phyloP scores from a whole-genome alignment of 2,797 vertebrate genomes.

The Catharus ustulatus region DNA sequence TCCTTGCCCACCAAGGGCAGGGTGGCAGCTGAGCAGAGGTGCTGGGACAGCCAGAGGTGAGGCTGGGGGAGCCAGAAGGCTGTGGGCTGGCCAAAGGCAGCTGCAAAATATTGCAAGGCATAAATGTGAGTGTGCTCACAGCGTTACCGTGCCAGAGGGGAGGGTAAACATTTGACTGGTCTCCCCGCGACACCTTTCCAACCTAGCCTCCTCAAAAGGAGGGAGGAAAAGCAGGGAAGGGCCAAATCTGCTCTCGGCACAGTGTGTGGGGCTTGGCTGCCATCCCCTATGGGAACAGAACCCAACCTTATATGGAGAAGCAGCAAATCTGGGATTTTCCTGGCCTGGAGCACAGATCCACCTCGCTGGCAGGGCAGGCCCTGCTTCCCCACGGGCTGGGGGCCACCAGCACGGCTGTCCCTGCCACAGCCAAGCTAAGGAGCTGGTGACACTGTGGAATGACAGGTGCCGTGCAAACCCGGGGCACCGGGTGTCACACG shows the following conservation, averaged over 20 bases:
- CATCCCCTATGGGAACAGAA: not conserved
- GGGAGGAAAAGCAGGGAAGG: not conserved
- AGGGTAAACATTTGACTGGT: conserved; percentile 26
- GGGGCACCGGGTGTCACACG: rapidly evolving
- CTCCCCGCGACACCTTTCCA: not conserved
- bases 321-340: not conserved
- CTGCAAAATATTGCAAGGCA: not conserved
- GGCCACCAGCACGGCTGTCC: not conserved
- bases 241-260: not conserved
- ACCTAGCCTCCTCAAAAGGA: not conserved
- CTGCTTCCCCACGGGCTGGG: rapidly evolving
- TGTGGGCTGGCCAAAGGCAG: not conserved
- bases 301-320: conserved; percentile 52
- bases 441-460: conserved; percentile 41
- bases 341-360: not conserved
- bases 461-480: not conserved
- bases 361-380: rapidly evolving
- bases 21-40: not conserved
- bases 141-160: not conserved
- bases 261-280: not conserved
- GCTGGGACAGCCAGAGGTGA: rapidly evolving
- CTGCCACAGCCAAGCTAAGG: not conserved
- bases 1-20: not conserved
- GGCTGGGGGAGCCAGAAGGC: not conserved
- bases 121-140: not conserved